Evolutionary conservation across 2,113 vertebrate species (phyloP), one percentile per base, ranked within the genome.

Genomic region (Centropristis striata): DNA sequence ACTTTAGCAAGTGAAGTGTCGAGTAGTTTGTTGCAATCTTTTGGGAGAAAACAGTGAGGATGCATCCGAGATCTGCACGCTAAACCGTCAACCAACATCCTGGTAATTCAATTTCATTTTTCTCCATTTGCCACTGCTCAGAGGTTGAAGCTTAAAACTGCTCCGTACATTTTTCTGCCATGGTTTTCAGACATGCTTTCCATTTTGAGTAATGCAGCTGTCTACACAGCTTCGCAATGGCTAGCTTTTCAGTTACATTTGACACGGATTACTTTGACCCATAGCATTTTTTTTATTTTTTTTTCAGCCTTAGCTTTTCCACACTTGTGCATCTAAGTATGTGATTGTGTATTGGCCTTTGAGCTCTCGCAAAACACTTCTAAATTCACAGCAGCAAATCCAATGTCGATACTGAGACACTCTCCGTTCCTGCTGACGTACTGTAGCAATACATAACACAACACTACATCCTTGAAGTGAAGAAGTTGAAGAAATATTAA

Each of bases 31-130:
- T 73, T 83, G 16, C 16, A 47, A 8, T 79, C 71, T 54, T 18
- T 47, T 59, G 72, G 5, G 68, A 71, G 78, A 75, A 69, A 88
- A 68, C 14, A 4, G 41, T 61, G 73, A 69, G 0, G 53, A 25
- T 46, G 53, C 20, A 57, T 27, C 23, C 14, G 61, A 2, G 58
- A 75, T 27, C 54, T 49, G 3, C 18, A 4, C 15, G 16, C 14
- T 55, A 8, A 50, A 21, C 23, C 0, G 3, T 47, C 57, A 51
- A 25, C 8, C 7, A 23, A 4, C 49, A 47, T 55, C 20, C 18
- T 28, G n/a, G 5, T 41, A 47, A 46, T 50, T 50, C 9, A n/a
- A 18, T 57, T 64, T n/a, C 1, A 11, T 54, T 75, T 53, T 75
- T 53, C 20, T 60, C 2, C 14, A 3, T 66, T 51, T 65, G 27